Evolutionary conservation across 2,888 invertebrate species (phyloP), one percentile per base, ranked within the genome.

Genomic region (Cephus runcator): DNA sequence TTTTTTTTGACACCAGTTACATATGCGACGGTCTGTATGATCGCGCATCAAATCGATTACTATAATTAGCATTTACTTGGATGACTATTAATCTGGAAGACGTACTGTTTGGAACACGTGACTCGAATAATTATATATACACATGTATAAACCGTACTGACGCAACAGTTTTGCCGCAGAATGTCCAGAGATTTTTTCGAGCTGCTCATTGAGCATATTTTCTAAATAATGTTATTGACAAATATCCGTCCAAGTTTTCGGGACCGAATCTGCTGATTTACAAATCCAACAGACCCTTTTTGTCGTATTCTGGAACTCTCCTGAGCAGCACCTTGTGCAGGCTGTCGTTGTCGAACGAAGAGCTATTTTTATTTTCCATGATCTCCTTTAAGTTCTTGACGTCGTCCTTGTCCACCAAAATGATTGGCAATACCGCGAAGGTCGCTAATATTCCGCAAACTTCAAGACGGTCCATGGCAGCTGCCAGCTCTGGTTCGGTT

Each of bases 371-470:
- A 6, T 79, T 78, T 1, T 75, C 15, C 0, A 12, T 1, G 76
- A 90, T 4, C 69, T 90, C 90, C 15, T 87, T 85, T 0, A 91
- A 30, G 40, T 82, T 77, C 69, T 81, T 82, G 1, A 76, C 87
- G 0, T 89, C 76, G 40, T 71, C 75, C 56, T 87, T 88, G 4
- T 90, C 85, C 6, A 83, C n/a, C 11, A 89, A 30, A 3, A 90
- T 73, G 11, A 90, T 6, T 0, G 91, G 90, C 12, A 90, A 79
- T 12, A 89, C 74, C 0, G 83, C 76, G 6, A 86, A 80, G 1
- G 87, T 79, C 1, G 88, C 76, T 3, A 88, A 71, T 77, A 90
- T 77, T 1, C 83, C 89, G n/a, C 83, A 85, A 0, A 78, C 4
- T 4, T 79, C 85, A 0, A 83, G 86, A 15, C 86, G 82, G 12